These are phyloP conservation scores for Drosophila pectinifera DNA, from an alignment of 1,140 invertebrate species.

Conservation along the genomic window DNA sequence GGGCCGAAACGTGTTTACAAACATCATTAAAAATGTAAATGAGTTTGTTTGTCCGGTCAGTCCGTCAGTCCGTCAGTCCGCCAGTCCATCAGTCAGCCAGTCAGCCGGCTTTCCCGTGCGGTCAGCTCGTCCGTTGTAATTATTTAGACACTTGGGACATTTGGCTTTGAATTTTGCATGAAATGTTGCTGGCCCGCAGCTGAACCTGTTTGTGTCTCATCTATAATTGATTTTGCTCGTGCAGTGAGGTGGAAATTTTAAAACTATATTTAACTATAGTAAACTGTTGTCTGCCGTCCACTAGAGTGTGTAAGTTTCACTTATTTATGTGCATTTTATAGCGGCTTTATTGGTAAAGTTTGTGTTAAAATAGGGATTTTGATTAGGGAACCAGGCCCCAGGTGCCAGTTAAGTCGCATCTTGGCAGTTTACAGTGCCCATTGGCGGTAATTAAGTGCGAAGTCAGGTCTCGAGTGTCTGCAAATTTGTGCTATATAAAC, in stretches of 20 bases:
- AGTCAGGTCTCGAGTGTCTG: slow-evolving; percentile 28
- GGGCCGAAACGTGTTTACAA: slow-evolving; percentile 60
- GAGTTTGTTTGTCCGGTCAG: slow-evolving; percentile 75
- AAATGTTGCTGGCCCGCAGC: slow-evolving; percentile 60
- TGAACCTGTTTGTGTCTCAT: slow-evolving; percentile 63
- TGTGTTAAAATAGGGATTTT: slow-evolving; percentile 24
- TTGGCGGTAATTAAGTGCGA: slow-evolving; percentile 43
- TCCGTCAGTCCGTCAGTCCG: slow-evolving; percentile 28
- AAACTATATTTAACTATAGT: slow-evolving; percentile 65
- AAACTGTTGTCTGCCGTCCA: neutral
- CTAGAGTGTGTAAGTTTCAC: slow-evolving; percentile 19
- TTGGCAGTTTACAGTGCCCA: slow-evolving; percentile 22
- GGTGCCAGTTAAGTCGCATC: slow-evolving; percentile 48
- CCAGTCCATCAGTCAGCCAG: slow-evolving; percentile 25
- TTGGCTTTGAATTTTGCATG: slow-evolving; percentile 62
- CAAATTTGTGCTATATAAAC: slow-evolving; percentile 38
- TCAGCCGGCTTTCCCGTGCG: slow-evolving; percentile 26
- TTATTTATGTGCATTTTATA: slow-evolving; percentile 58
- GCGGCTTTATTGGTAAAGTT: slow-evolving; percentile 58
- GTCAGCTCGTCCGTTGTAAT: slow-evolving; percentile 62
- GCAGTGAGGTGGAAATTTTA: slow-evolving; percentile 33
- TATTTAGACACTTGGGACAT: slow-evolving; percentile 74
- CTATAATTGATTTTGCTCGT: slow-evolving; percentile 70
- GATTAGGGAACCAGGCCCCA: slow-evolving; percentile 34
- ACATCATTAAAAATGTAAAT: slow-evolving; percentile 83